phyloP scores from a whole-genome alignment of 2,113 vertebrate genomes.

The Periophthalmodon schlosseri region DNA sequence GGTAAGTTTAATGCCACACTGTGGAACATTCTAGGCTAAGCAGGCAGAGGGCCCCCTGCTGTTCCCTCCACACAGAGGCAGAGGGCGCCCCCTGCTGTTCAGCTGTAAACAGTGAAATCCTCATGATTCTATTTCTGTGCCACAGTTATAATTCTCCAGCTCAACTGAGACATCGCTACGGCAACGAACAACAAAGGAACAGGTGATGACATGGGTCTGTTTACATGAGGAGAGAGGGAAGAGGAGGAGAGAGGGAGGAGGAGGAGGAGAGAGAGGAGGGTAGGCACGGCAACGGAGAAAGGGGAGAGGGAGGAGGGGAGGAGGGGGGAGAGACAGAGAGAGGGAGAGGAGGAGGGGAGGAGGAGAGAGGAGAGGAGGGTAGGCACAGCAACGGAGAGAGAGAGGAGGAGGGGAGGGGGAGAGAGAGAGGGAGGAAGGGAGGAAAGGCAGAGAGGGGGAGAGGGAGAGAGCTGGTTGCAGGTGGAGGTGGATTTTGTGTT shows the following conservation, averaged over 20 bases:
- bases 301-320: neutral
- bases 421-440: neutral
- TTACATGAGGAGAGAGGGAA: conserved; percentile 11
- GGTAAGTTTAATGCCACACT: too few relatives aligned
- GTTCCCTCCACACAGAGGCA: neutral
- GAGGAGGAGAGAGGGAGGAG: neutral
- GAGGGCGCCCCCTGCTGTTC: neutral
- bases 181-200: conserved; percentile 34
- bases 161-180: neutral
- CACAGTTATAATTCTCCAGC: neutral
- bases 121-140: neutral
- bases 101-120: neutral
- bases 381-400: neutral
- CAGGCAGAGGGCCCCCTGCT: too few relatives aligned
- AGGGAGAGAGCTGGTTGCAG: conserved; percentile 25
- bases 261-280: neutral
- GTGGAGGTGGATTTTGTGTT: conserved; percentile 54
- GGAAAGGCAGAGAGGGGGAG: neutral
- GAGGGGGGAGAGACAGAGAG: neutral
- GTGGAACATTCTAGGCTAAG: too few relatives aligned
- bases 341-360: conserved; percentile 4
- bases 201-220: conserved; percentile 47
- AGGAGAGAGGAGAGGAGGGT: neutral
- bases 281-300: neutral
- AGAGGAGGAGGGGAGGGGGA: too few relatives aligned